Evolutionary conservation across 1,140 invertebrate species (phyloP), one percentile per base, ranked within the genome.

Genomic region (Ceratina japonica): DNA sequence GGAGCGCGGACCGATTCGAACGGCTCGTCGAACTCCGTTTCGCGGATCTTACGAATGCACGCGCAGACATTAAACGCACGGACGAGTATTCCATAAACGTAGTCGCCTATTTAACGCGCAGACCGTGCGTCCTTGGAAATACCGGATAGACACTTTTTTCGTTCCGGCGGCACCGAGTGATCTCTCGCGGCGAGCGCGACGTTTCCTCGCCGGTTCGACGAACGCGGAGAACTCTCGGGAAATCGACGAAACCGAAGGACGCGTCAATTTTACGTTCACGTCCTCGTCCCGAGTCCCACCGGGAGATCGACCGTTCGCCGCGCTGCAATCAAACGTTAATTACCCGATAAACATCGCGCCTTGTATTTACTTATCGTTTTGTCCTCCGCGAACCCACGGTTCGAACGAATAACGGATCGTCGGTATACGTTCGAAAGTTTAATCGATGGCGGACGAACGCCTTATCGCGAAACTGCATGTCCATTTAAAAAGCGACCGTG

Each of bases 311-410:
- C 62, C 59, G 54, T 77, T 66, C 65, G 75, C 58, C 37, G 15
- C 75, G 59, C 64, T 63, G 61, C 16, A 72, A 71, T 78, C 52
- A 72, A 64, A 78, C 63, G 62, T n/a, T 78, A 78, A 78, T 78
- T 78, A 72, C 18, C 15, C 15, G 20, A 59, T 37, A 72, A 31
- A 78, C 72, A 78, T 59, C 75, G 72, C 68, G 68, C 75, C 68
- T 78, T 78, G 72, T 62, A 78, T 78, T 78, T 78, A 72, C 72
- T 78, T 78, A 27, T 59, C 64, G 72, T 78, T 78, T 72, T 64
- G 52, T 78, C 72, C 63, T 64, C 75, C 12, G 71, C 22, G 37
- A 44, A 44, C 0, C n/a, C 13, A 49, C 59, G 18, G 54, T 64
- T 56, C 68, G 16, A 71, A 71, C 22, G 31, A 71, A 24, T 63